phyloP scores from a whole-genome alignment of 2,797 vertebrate species.

The Smutsia temminckii region DNA sequence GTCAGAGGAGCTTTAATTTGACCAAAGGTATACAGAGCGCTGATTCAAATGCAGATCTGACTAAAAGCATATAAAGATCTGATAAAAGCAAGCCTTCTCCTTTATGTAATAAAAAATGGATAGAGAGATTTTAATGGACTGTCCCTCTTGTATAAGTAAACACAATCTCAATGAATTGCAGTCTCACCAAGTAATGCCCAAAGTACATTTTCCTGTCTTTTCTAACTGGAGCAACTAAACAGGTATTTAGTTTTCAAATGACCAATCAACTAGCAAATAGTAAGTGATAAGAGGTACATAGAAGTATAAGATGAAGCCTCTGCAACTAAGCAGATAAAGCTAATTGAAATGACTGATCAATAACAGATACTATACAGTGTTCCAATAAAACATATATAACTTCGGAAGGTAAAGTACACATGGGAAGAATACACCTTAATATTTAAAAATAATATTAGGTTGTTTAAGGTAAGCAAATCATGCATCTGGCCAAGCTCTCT shows the following conservation, averaged over 20 bases:
- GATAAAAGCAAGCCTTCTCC: background rate
- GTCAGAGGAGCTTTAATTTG: background rate
- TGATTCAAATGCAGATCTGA: background rate
- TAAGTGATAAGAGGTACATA: background rate
- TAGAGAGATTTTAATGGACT: background rate
- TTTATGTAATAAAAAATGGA: background rate
- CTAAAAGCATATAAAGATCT: background rate
- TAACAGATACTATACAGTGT: background rate
- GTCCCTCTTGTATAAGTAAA: background rate
- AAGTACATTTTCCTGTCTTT: background rate
- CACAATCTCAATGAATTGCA: background rate
- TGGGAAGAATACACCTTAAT: background rate
- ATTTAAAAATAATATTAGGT: constrained; percentile 3
- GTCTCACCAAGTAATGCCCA: background rate
- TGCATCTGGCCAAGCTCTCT: background rate
- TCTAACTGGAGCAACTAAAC: background rate
- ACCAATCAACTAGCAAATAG: background rate
- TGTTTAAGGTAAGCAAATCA: background rate
- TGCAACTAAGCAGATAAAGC: background rate
- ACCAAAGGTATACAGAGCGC: background rate
- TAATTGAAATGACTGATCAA: background rate
- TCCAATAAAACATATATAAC: background rate
- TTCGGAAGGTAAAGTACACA: background rate
- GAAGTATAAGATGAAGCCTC: background rate
- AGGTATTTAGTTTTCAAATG: background rate